Conservation (phyloP, 2,888 invertebrate species). For the Syrista parreyssii region DNA sequence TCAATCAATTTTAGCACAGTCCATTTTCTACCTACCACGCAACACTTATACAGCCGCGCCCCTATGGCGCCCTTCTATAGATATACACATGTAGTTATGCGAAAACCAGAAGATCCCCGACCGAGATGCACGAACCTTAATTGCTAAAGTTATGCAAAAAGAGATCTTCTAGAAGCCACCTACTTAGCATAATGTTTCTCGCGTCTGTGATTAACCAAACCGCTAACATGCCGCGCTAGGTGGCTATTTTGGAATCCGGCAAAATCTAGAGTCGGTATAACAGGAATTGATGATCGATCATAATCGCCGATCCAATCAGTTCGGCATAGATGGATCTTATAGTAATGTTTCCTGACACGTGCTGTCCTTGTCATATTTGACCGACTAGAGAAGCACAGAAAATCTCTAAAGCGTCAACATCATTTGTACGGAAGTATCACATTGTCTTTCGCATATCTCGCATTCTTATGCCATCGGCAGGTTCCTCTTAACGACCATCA, state of each 20-base stretch:
- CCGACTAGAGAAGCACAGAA: too few relatives aligned
- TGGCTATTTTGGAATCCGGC: background rate
- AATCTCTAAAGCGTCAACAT: too few relatives aligned
- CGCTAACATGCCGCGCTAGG: background rate
- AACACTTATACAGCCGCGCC: background rate
- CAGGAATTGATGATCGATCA: background rate
- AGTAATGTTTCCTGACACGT: background rate
- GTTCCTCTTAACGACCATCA: conserved; percentile 19
- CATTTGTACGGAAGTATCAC: too few relatives aligned
- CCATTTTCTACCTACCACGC: background rate
- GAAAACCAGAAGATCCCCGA: background rate
- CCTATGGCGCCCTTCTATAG: background rate
- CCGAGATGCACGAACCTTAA: background rate
- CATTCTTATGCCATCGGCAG: background rate
- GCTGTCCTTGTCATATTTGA: too few relatives aligned
- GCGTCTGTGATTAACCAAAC: conserved; percentile 3
- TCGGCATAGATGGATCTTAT: background rate
- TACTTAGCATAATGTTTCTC: conserved; percentile 6
- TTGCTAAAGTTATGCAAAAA: background rate
- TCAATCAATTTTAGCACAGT: background rate
- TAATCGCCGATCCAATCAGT: background rate
- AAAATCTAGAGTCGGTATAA: background rate
- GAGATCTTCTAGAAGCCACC: background rate
- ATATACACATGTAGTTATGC: background rate
- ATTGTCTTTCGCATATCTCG: background rate